These are phyloP conservation scores for Cecropterus lyciades DNA, from an alignment of 1,140 invertebrate species.

Conservation along the genomic window DNA sequence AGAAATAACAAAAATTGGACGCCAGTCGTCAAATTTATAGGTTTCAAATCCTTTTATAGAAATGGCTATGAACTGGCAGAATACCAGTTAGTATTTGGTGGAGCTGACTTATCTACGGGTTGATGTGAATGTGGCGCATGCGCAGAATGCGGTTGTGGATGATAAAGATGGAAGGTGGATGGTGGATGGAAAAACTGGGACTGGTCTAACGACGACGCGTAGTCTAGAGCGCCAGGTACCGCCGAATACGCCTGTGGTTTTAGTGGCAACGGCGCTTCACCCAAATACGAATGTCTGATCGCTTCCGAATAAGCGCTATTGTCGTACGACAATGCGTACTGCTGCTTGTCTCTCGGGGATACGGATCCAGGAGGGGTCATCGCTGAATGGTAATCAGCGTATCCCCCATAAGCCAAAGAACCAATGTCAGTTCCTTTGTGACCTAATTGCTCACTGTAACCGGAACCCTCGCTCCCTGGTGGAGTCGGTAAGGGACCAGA, in stretches of 20 bases:
- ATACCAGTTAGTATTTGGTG: constrained; percentile 90
- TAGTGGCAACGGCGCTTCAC: constrained; percentile 90
- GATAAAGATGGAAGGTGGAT: constrained; percentile 95
- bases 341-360: constrained; percentile 94
- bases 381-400: constrained; percentile 94
- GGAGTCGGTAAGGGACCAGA: constrained; percentile 93
- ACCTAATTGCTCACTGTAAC: constrained; percentile 88
- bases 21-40: constrained; percentile 29
- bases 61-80: constrained; percentile 89
- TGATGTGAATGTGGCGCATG: constrained; percentile 78
- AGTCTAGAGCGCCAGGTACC: constrained; percentile 81
- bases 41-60: constrained; percentile 35
- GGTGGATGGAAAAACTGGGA: constrained; percentile 93
- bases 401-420: constrained; percentile 85
- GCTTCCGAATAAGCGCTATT: constrained; percentile 77
- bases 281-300: constrained; percentile 85
- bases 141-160: constrained; percentile 87
- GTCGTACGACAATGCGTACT: constrained; percentile 83
- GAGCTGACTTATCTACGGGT: constrained; percentile 82
- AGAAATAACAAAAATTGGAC: constrained; percentile 26
- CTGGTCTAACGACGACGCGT: constrained; percentile 87
- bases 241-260: constrained; percentile 95
- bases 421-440: constrained; percentile 76
- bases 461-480: constrained; percentile 92
- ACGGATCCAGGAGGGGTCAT: constrained; percentile 98